These are phyloP conservation scores for Sinopyrophorus schimmeli DNA, from an alignment of 2,888 invertebrate genomes.

Conservation along the genomic window DNA sequence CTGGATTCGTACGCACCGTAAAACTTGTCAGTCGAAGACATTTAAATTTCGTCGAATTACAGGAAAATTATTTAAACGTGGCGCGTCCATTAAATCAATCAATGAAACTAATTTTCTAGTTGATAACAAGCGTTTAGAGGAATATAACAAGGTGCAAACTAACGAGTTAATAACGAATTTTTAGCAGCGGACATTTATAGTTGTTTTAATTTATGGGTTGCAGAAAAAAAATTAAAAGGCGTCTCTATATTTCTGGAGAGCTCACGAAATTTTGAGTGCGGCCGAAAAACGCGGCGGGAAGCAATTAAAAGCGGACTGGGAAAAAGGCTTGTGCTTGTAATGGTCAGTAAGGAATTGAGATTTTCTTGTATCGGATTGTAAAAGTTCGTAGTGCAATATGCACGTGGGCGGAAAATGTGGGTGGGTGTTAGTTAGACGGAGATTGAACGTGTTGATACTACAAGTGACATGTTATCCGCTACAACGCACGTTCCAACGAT, in stretches of 20 bases:
- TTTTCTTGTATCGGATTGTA: constrained; percentile 19
- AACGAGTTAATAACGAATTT: constrained; percentile 10
- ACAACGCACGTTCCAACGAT: constrained; percentile 21
- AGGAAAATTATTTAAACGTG: constrained; percentile 14
- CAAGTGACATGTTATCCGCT: constrained; percentile 23
- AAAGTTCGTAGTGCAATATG: not conserved
- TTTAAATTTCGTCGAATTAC: constrained; percentile 14
- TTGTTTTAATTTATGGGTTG: too few relatives aligned
- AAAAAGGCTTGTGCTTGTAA: constrained; percentile 17
- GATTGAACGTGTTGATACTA: constrained; percentile 24
- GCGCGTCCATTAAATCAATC: constrained; percentile 20
- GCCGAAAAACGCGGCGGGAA: too few relatives aligned
- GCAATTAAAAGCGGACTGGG: too few relatives aligned
- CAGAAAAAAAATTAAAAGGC: too few relatives aligned
- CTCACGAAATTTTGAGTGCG: too few relatives aligned
- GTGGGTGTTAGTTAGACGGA: constrained; percentile 17
- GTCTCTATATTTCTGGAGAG: too few relatives aligned
- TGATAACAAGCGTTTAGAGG: constrained; percentile 11
- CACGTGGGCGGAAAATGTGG: constrained; percentile 14
- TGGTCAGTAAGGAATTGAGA: constrained; percentile 11
- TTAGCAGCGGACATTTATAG: too few relatives aligned
- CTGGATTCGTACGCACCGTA: constrained; percentile 21
- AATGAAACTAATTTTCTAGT: constrained; percentile 6
- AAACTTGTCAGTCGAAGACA: constrained; percentile 20
- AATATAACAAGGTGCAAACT: not conserved